Evolutionary conservation across 2,113 vertebrate species (phyloP), one percentile per base, ranked within the genome.

Genomic region (Chloropsis hardwickii): DNA sequence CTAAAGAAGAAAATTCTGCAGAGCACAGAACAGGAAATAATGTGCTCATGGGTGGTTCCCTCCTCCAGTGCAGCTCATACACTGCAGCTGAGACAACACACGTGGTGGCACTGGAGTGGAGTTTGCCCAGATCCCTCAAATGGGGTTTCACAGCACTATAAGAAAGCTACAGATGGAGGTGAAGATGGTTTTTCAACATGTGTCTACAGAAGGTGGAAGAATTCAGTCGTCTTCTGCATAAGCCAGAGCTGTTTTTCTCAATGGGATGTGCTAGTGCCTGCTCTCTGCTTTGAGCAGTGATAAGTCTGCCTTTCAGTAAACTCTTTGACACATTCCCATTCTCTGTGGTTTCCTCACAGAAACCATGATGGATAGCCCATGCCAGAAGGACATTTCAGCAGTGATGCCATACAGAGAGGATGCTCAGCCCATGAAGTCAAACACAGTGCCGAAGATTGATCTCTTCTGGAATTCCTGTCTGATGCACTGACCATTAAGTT

Each of bases 401-500:
- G 47, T 3, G 4, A 31, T 65, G 81, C 57, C 45, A 6, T 72
- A 76, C n/a, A 51, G 62, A 19, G 31, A 50, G 74, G 85, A 84
- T 14, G 24, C 69, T 88, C 6, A 0, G 57, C 50, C 82, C 81
- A n/a, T 31, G 82, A 91, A 96, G 60, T 80, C 87, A 96, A 95
- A 90, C 72, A 84, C 53, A 69, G 83, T 0, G 0, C 92, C 88
- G 81, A 91, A 94, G 92, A 96, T 67, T 86, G 90, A 97, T 96
- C 45, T 91, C 39, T 85, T 92, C 60, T 95, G 90, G 86, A 94
- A 93, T 88, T 95, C 78, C 83, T 91, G 89, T 51, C 88, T 88
- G 83, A 97, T 35, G 64, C 69, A 81, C 86, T 89, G 92, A 86
- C 86, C 92, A 89, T 90, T 97, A 87, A 97, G 86, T 96, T 97